Evolutionary conservation across 2,888 invertebrate genomes (phyloP), one percentile per base, ranked within the genome.

Genomic region (Acholoe squamosa): DNA sequence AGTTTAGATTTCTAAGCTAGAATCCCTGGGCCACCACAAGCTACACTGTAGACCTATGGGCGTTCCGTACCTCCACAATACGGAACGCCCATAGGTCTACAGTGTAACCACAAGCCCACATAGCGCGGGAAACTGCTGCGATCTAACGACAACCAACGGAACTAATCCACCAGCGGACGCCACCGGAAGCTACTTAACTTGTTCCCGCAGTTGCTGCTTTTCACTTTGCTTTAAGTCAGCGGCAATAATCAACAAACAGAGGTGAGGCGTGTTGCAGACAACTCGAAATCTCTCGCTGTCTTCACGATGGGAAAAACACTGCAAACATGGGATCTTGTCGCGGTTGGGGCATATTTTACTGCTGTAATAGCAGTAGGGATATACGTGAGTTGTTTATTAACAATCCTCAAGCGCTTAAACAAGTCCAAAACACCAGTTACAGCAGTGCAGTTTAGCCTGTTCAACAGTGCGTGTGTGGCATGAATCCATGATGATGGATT

Each of bases 361-460:
- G 92, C 95, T 0, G 95, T 95, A 0, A 90, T 95, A 54, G 94
- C 92, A 22, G 94, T 93, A 25, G 96, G 95, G 25, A 90, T 95
- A 80, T 95, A 93, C 86, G 95, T 96, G 92, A 94, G 95, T 93
- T n/a, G 43, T 43, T 43, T 43, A 43, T 43, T 43, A 7, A 43
- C 10, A 7, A 43, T 43, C 3, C 10, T 3, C 10, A 43, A 3
- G 43, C 43, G 3, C 43, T 43, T 43, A 43, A 43, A 43, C 43
- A 3, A 43, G 5, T 10, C 3, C 43, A 43, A 10, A 43, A 43
- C 43, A 43, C 43, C 5, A 10, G 43, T 43, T 43, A 43, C 5
- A 7, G 43, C 43, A 43, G 43, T 43, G 43, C 10, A 10, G 43
- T 43, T 43, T 43, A 10, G 43, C n/a, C n/a, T n/a, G n/a, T n/a